These are phyloP conservation scores for Lichenostomus cassidix DNA, from an alignment of 2,113 vertebrate genomes.

Conservation along the genomic window DNA sequence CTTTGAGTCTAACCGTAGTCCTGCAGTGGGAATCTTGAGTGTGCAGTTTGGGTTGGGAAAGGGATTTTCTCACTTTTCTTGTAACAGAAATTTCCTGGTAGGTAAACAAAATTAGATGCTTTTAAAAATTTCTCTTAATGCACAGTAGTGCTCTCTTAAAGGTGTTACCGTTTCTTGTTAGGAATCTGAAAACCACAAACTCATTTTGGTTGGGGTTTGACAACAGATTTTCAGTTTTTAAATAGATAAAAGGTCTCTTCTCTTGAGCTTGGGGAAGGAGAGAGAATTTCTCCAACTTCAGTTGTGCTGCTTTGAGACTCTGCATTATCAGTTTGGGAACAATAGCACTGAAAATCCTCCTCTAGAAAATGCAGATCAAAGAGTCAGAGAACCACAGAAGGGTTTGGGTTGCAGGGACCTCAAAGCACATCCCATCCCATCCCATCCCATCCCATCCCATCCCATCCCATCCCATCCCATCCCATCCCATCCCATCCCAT, in stretches of 20 bases:
- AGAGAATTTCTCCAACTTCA: background rate
- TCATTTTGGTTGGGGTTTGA: conserved; percentile 1
- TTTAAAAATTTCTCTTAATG: background rate
- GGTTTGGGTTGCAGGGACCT: background rate
- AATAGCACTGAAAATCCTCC: background rate
- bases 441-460: too few species aligned
- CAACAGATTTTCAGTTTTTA: background rate
- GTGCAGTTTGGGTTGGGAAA: background rate
- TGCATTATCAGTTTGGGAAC: background rate
- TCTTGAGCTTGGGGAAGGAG: background rate
- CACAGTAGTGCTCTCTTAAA: background rate
- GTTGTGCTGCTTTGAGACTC: background rate
- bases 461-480: too few species aligned
- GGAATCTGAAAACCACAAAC: conserved; percentile 1
- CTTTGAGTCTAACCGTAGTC: background rate
- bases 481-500: too few species aligned
- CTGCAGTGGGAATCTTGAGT: background rate
- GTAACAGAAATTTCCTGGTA: background rate
- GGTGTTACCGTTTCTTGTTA: background rate
- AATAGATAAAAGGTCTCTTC: background rate
- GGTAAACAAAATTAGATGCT: background rate
- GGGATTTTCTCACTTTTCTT: background rate
- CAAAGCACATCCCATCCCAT: too few species aligned
- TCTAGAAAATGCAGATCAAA: background rate
- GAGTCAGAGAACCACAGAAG: background rate